These are phyloP conservation scores for Lophius piscatorius DNA, from an alignment of 2,113 vertebrate species.

Conservation along the genomic window DNA sequence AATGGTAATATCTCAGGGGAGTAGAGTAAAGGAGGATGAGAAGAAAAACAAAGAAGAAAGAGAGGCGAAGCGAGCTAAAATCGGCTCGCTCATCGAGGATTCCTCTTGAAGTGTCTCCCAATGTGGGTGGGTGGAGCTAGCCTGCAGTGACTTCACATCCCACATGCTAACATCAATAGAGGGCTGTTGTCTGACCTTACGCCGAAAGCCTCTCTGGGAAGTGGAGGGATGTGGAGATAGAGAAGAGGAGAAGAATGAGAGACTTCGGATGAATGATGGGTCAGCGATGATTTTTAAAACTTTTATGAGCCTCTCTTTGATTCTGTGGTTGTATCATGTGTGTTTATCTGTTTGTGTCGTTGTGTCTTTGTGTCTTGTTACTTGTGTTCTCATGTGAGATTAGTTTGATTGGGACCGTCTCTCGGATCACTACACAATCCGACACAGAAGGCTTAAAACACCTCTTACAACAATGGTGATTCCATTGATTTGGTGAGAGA, in stretches of 20 bases:
- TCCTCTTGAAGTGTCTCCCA: conserved; percentile 67
- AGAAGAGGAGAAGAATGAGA: background rate
- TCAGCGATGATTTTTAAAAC: conserved; percentile 7
- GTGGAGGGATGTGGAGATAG: background rate
- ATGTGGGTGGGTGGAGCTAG: conserved; percentile 50
- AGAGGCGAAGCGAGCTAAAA: conserved; percentile 36
- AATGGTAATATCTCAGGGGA: conserved; percentile 53
- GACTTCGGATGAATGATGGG: conserved; percentile 14
- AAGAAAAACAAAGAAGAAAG: conserved; percentile 35
- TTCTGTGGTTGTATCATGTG: background rate
- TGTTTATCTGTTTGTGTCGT: background rate
- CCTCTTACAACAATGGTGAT: background rate
- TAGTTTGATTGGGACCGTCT: too few relatives aligned
- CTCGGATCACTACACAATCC: too few relatives aligned
- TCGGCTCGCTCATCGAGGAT: conserved; percentile 49
- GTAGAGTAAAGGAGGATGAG: conserved; percentile 20
- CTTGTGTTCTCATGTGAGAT: too few relatives aligned
- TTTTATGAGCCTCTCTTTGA: conserved; percentile 15
- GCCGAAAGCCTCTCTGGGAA: conserved; percentile 37
- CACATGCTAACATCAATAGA: conserved; percentile 58
- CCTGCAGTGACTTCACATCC: conserved; percentile 42
- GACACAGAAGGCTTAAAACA: too few relatives aligned
- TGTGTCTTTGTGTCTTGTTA: too few relatives aligned
- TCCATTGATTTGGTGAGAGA: conserved; percentile 32
- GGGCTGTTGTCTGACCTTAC: conserved; percentile 52